Conservation (phyloP, 2,113 vertebrate species). For the Poecilia latipinna region DNA sequence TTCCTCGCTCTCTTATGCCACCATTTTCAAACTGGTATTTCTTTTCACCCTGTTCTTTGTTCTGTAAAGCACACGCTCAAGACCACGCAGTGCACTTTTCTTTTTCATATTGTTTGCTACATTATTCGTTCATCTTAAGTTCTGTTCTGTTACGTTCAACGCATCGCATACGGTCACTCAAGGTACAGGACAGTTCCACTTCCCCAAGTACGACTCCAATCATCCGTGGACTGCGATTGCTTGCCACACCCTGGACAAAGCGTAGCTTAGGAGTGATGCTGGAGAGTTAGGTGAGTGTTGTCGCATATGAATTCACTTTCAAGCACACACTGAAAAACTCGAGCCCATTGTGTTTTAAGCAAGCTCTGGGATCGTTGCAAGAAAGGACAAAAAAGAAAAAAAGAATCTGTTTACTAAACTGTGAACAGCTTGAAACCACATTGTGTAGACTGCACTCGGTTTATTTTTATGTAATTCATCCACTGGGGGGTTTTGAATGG, state of each 20-base stretch:
- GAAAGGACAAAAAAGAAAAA: not conserved
- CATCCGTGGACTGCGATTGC: conserved; percentile 72
- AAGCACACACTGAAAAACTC: not conserved
- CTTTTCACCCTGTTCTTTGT: conserved; percentile 98
- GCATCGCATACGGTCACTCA: conserved; percentile 86
- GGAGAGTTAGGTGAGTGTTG: conserved; percentile 53
- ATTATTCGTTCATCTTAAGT: conserved; percentile 84
- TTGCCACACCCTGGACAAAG: conserved; percentile 65
- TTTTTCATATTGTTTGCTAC: conserved; percentile 50
- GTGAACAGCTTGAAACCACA: not conserved
- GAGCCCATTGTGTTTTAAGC: not conserved
- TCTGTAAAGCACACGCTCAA: conserved; percentile 81
- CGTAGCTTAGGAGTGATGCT: not conserved
- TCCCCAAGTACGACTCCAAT: conserved; percentile 81
- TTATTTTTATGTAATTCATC: not conserved
- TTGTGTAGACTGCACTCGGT: not conserved
- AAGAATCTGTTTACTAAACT: not conserved
- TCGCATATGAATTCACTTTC: not conserved
- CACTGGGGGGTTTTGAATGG: not conserved
- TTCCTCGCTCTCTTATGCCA: conserved; percentile 98
- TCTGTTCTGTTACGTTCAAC: conserved; percentile 84
- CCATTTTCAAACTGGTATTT: conserved; percentile 99
- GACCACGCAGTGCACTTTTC: conserved; percentile 24
- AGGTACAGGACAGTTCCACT: conserved; percentile 87
- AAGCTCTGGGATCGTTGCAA: not conserved